Evolutionary conservation across 2,888 invertebrate genomes (phyloP), one percentile per base, ranked within the genome.

Genomic region (Sminthurinus aureus): DNA sequence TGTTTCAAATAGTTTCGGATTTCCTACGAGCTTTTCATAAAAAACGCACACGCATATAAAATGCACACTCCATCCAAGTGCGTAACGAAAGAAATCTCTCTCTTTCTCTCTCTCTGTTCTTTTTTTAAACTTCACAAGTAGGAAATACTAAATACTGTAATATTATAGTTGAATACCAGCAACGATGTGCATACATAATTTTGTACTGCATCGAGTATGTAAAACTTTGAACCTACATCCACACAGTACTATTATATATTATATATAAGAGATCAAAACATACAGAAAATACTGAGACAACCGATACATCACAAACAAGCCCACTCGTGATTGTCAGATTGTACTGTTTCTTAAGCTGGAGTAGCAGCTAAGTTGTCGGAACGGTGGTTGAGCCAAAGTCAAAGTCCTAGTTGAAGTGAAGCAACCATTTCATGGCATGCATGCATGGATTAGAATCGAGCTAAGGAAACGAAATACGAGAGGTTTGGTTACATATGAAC

Each of bases 1-100:
- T 87, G 86, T 85, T 85, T 87, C 85, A 87, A 87, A 85, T 85
- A 85, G 85, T 85, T 84, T 85, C 85, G 83, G 81, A 81, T 87
- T 85, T 85, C 85, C 58, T 84, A 79, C 76, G 3, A 24, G 6
- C 38, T 18, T 38, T 38, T 74, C 26, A 4, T 38, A 50, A n/a
- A 74, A 74, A 74, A 52, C 13, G 52, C 13, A 52, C 52, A 52
- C 8, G 52, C 8, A 9, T 74, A 8, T 9, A 38, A 74, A 38
- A 50, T 74, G 38, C 38, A 38, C 74, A 74, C 74, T 52, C 52
- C 9, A 52, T 8, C 13, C 52, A 8, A 11, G 52, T 52, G 52
- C 52, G 52, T 52, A 52, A 52, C 52, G 52, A 52, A 52, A 52
- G 52, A 13, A 52, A n/a, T n/a, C n/a, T n/a, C n/a, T n/a, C n/a